Evolutionary conservation across 2,113 vertebrate genomes (phyloP).

Genomic region (Blennius ocellaris): DNA sequence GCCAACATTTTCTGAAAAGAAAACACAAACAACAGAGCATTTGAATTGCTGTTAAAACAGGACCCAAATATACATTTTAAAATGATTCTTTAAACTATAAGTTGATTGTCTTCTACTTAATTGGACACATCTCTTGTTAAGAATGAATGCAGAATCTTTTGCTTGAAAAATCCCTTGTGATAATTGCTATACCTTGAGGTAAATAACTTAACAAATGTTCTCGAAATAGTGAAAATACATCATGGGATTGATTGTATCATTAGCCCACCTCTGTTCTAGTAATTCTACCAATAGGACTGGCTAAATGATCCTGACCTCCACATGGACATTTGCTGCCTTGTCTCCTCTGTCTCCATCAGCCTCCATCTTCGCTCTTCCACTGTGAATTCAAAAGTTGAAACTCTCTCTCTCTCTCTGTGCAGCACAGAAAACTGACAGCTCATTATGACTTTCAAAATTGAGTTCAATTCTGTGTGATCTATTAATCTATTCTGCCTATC

Average conservation of each 20-base stretch:
- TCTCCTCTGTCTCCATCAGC: conserved; percentile 20
- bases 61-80: too few species aligned
- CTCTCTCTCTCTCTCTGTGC: conserved; percentile 29
- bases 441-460: conserved; percentile 77
- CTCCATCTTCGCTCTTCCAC: conserved; percentile 27
- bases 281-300: conserved; percentile 55
- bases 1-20: too few species aligned
- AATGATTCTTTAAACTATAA: too few species aligned
- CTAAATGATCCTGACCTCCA: conserved; percentile 68
- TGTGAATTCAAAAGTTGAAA: conserved; percentile 37
- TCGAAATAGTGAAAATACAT: conserved; percentile 42
- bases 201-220: conserved; percentile 46
- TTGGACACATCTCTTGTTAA: background rate
- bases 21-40: too few species aligned
- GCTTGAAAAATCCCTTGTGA: conserved; percentile 5
- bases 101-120: background rate
- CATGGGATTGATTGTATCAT: conserved; percentile 50
- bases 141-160: background rate
- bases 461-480: conserved; percentile 77
- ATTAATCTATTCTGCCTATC: conserved; percentile 74
- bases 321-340: conserved; percentile 37
- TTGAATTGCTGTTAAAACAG: too few species aligned
- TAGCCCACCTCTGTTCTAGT: conserved; percentile 50
- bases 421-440: conserved; percentile 71
- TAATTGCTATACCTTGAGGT: conserved; percentile 20